Conservation (phyloP, 1,140 invertebrate species). For the Drosophila pseudoananassae region DNA sequence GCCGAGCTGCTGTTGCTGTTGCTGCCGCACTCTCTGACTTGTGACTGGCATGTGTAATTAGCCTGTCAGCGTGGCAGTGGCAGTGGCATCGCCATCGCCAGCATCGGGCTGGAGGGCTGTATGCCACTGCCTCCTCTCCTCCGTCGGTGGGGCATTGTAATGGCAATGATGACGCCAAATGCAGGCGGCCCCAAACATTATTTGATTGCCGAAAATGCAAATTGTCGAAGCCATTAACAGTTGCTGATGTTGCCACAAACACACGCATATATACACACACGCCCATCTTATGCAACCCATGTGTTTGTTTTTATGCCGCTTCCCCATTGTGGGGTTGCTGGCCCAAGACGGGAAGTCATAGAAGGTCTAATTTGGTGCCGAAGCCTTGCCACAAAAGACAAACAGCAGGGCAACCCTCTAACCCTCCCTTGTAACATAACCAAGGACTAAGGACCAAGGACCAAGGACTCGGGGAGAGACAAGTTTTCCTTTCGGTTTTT, state of each 20-base stretch:
- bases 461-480: too few relatives aligned
- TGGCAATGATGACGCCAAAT: slow-evolving; percentile 39
- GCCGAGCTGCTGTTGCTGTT: slow-evolving; percentile 3
- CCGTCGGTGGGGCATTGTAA: slow-evolving; percentile 18
- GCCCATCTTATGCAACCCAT: not conserved
- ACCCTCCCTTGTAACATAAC: too few relatives aligned
- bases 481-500: too few relatives aligned
- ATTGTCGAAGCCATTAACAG: slow-evolving; percentile 52
- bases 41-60: slow-evolving; percentile 77
- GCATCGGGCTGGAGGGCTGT: not conserved
- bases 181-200: slow-evolving; percentile 46
- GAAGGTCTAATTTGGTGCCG: not conserved
- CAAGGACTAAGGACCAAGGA: too few relatives aligned
- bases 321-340: too few relatives aligned
- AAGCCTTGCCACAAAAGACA: not conserved
- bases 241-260: slow-evolving; percentile 32
- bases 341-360: not conserved
- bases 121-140: too few relatives aligned
- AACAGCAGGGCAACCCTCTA: not conserved
- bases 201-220: slow-evolving; percentile 55
- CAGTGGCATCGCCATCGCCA: not conserved
- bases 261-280: not conserved
- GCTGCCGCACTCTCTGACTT: slow-evolving; percentile 27
- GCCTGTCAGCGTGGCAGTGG: slow-evolving; percentile 32
- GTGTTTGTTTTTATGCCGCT: not conserved